Percentiles rank a stretch among this genome's conserved stretches.
Evolutionary conservation across 2,888 invertebrate genomes (phyloP).

Genomic region (Drosophila barbarae): DNA sequence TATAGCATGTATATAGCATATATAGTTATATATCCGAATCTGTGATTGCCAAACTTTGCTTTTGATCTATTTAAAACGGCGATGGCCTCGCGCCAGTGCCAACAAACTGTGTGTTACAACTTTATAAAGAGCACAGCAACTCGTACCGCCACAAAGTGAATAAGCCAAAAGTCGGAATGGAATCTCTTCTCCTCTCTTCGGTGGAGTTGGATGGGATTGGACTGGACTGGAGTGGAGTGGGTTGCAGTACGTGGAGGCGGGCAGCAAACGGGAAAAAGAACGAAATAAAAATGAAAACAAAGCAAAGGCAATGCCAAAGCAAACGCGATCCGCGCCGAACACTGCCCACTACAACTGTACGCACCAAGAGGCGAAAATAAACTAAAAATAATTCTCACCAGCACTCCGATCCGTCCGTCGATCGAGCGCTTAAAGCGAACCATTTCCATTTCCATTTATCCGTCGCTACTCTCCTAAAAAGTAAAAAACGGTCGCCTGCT

Average conservation of each 20-base stretch:
- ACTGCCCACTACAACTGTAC: conserved; percentile 53
- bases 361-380: conserved; percentile 69
- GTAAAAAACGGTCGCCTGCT: conserved; percentile 5
- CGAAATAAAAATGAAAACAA: conserved; percentile 19
- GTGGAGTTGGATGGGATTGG: conserved; percentile 4
- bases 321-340: conserved; percentile 7
- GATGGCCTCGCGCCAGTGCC: conserved; percentile 10
- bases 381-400: conserved; percentile 70
- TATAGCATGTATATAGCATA: not conserved
- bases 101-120: conserved; percentile 21
- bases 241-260: conserved; percentile 10
- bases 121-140: conserved; percentile 24
- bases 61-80: conserved; percentile 41
- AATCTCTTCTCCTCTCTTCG: conserved; percentile 12
- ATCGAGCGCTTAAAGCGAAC: conserved; percentile 54
- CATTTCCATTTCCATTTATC: conserved; percentile 23
- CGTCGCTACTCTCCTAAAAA: conserved; percentile 12
- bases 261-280: conserved; percentile 9
- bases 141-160: conserved; percentile 25
- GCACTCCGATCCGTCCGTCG: conserved; percentile 21
- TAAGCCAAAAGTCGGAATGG: conserved; percentile 33
- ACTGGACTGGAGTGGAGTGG: conserved; percentile 3
- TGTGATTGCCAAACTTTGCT: conserved; percentile 36
- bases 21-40: conserved; percentile 6
- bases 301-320: conserved; percentile 14